Evolutionary conservation across 2,888 invertebrate genomes (phyloP), one percentile per base, ranked within the genome.

Genomic region (Volucella inflata): DNA sequence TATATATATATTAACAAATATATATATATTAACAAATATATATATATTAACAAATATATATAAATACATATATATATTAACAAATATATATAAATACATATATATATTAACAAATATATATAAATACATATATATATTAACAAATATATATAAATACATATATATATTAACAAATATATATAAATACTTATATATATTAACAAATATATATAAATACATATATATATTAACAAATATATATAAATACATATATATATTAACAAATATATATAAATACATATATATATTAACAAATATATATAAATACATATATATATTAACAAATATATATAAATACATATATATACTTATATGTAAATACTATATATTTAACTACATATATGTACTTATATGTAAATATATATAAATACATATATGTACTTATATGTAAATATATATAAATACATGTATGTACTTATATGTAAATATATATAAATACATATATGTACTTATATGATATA

Each of bases 381-480:
- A n/a, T n/a, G n/a, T n/a, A n/a, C n/a, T n/a, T n/a, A n/a, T n/a
- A n/a, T n/a, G n/a, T 42, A 48, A 16, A 36, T 44, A 46, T 36
- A 44, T 60, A 9, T n/a, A 10, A 50, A 8, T 48, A 38, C 11
- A n/a, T n/a, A 38, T 64, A 42, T 50, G 10, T 38, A 51, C 51
- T 44, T 44, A 51, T n/a, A n/a, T n/a, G n/a, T n/a, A n/a, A n/a
- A n/a, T n/a, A n/a, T n/a, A n/a, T n/a, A n/a, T n/a, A n/a, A 59
- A 10, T 48, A 11, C 44, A 21, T 60, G n/a, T 44, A 36, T 21
- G 11, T 72, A 30, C 21, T 30, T 74, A 48, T 55, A 74, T 46
- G 55, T 21, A 71, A 9, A 44, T 38, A 44, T 16, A 68, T 62
- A 14, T 59, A 59, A 36, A 14, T 40, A 59, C 16, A 36, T 36